phyloP scores from a whole-genome alignment of 1,140 invertebrate genomes.

The Drepana arcuata region DNA sequence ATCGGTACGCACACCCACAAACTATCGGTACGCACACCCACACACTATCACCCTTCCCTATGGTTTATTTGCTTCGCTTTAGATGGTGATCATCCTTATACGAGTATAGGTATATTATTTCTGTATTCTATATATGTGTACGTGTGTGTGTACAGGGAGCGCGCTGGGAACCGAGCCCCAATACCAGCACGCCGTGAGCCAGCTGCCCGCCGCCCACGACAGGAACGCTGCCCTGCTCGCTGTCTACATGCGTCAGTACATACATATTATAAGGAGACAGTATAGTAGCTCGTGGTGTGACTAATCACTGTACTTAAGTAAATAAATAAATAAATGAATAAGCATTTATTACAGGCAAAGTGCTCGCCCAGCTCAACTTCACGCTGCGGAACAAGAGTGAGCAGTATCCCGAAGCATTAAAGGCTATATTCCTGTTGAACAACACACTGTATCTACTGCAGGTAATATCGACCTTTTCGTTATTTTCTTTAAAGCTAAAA shows the following conservation, averaged over 20 bases:
- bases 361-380: constrained; percentile 87
- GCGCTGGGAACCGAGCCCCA: constrained; percentile 35
- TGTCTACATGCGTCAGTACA: constrained; percentile 51
- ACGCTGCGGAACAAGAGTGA: constrained; percentile 90
- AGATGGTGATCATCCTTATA: too few relatives aligned
- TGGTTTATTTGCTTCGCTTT: too few relatives aligned
- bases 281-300: too few relatives aligned
- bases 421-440: constrained; percentile 90
- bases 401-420: constrained; percentile 85
- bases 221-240: constrained; percentile 43
- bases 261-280: too few relatives aligned
- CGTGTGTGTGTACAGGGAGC: constrained; percentile 37
- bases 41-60: too few relatives aligned
- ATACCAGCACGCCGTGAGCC: constrained; percentile 33
- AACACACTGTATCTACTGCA: constrained; percentile 94
- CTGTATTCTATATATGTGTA: too few relatives aligned
- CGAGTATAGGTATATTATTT: too few relatives aligned
- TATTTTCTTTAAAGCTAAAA: neutral
- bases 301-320: too few relatives aligned
- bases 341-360: constrained; percentile 83
- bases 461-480: constrained; percentile 20
- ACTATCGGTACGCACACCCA: too few relatives aligned
- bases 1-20: constrained; percentile 73
- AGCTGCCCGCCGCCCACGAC: constrained; percentile 28
- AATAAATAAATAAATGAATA: too few relatives aligned